Evolutionary conservation across 2,888 invertebrate genomes (phyloP), one percentile per base, ranked within the genome.

Genomic region (Lymantria monacha): DNA sequence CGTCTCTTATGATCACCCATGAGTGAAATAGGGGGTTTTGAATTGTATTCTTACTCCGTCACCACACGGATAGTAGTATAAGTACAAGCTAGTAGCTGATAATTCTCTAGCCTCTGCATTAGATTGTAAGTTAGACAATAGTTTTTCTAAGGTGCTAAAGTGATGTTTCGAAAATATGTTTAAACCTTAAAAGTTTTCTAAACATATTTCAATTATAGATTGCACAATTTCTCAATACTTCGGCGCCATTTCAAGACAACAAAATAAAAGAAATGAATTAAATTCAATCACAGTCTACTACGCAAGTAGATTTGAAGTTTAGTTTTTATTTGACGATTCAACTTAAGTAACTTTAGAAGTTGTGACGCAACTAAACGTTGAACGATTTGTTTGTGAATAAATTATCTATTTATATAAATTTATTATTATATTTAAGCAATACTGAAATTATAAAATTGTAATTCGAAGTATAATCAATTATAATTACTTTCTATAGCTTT

Each of bases 241-340:
- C 48, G 43, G 42, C 42, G 22, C 30, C 53, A 53, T 44, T 55
- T 42, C 42, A 53, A 48, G 31, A 46, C 46, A 31, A 12, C 45
- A 30, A 47, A 59, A 54, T 43, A 53, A 65, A 65, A 58, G 42
- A 57, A 53, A 49, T 45, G 9, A 42, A 48, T 46, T 38, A 9
- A 43, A 42, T 22, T 49, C 22, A 9, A 47, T 36, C 48, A 57
- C 61, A 61, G 53, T 55, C 44, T 47, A 58, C 47, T 69, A 58
- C 70, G 53, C 70, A 67, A 67, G 59, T 54, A 22, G 55, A 55
- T 15, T 15, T 52, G 41, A 30, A 9, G 9, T 12, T 31, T 44
- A 53, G 7, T 50, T 55, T 55, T 50, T 49, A 3, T 45, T 46
- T 43, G 42, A 3, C 7, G 42, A 57, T 55, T 55, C 48, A 53